phyloP scores from a whole-genome alignment of 2,797 vertebrate genomes.

The Cryptoprocta ferox region DNA sequence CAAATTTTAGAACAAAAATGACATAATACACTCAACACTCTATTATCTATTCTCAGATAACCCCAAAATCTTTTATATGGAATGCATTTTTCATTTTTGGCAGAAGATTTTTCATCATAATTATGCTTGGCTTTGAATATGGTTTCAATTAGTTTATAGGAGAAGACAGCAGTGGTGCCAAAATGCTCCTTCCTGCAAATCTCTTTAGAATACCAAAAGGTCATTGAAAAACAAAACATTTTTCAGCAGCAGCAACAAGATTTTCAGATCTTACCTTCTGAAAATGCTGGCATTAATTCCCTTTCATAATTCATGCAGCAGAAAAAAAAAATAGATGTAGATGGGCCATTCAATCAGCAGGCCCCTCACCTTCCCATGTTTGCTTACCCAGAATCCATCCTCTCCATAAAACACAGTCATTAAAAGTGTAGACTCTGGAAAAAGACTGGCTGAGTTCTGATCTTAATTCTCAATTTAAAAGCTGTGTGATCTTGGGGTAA shows the following conservation, averaged over 20 bases:
- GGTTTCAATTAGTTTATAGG: conserved; percentile 19
- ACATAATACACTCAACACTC: conserved; percentile 37
- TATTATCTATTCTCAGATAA: conserved; percentile 61
- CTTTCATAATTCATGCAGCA: not conserved
- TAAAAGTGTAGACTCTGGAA: not conserved
- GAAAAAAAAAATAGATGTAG: not conserved
- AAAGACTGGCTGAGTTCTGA: not conserved
- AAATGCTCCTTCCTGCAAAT: not conserved
- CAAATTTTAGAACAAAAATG: conserved; percentile 51
- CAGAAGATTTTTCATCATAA: conserved; percentile 14
- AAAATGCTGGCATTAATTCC: not conserved
- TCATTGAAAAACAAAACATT: conserved; percentile 3
- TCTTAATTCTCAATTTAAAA: not conserved
- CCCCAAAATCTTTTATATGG: not conserved
- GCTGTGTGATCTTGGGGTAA: not conserved
- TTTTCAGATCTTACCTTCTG: conserved; percentile 9
- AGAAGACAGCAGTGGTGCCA: not conserved
- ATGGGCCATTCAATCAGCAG: no score
- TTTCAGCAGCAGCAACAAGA: not conserved
- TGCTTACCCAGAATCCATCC: not conserved
- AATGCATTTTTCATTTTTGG: conserved; percentile 36
- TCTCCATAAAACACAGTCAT: not conserved
- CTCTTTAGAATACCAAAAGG: not conserved
- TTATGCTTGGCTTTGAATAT: conserved; percentile 54
- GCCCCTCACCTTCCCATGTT: not conserved